Evolutionary conservation across 2,113 vertebrate genomes (phyloP).

Genomic region (Melospiza melodia): DNA sequence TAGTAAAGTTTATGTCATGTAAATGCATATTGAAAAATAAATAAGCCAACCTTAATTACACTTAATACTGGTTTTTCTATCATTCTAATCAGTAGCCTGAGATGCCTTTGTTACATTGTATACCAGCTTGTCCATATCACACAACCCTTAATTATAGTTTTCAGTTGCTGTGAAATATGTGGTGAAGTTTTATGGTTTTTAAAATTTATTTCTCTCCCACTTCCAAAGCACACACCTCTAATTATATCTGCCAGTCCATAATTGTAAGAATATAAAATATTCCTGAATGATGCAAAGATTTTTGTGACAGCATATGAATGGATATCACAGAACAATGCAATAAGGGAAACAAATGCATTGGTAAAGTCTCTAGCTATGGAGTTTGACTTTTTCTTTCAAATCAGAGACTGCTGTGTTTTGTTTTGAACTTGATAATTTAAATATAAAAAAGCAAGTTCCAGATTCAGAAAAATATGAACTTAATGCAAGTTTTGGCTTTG

Average conservation of each 20-base stretch:
- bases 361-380: not conserved
- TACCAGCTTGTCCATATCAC: not conserved
- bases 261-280: not conserved
- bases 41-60: not conserved
- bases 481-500: not conserved
- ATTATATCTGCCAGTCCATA: not conserved
- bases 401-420: not conserved
- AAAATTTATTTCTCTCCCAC: not conserved
- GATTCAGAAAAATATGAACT: not conserved
- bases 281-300: not conserved
- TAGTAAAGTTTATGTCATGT: not conserved
- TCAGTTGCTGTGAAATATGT: not conserved
- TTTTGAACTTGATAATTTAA: not conserved
- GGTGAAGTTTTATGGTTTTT: not conserved
- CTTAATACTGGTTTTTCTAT: not conserved
- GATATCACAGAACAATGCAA: not conserved
- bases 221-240: not conserved
- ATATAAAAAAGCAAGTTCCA: not conserved
- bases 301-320: not conserved
- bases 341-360: not conserved
- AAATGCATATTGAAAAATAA: not conserved
- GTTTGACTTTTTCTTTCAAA: not conserved
- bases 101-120: not conserved
- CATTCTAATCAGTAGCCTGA: not conserved
- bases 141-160: not conserved